phyloP scores from a whole-genome alignment of 2,888 invertebrate genomes.

The Aphodius granarius region DNA sequence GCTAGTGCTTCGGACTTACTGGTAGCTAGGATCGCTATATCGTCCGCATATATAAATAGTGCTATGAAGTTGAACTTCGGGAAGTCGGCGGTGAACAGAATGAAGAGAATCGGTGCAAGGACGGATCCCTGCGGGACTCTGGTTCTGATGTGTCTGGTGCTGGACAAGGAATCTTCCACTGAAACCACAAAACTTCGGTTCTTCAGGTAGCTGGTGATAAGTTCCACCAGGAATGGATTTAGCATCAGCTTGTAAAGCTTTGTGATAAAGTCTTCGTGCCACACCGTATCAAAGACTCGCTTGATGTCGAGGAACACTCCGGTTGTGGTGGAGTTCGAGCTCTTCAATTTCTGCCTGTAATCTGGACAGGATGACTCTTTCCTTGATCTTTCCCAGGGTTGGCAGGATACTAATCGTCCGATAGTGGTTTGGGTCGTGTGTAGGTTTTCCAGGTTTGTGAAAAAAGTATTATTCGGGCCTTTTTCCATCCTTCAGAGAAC shows the following conservation, averaged over 20 bases:
- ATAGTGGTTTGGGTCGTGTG: background rate
- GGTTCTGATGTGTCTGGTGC: background rate
- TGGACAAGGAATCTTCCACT: background rate
- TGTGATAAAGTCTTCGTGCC: background rate
- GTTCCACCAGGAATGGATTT: background rate
- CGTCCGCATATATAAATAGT: background rate
- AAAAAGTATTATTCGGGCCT: background rate
- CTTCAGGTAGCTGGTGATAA: background rate
- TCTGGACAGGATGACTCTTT: background rate
- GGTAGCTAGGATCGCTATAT: background rate
- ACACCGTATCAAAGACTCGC: background rate
- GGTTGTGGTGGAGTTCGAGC: background rate
- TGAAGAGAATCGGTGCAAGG: background rate
- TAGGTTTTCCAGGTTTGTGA: background rate
- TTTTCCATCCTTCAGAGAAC: background rate
- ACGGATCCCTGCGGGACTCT: conserved; percentile 7
- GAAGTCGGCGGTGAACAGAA: background rate
- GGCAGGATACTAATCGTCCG: conserved; percentile 12
- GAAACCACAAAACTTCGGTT: background rate
- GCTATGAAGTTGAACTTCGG: background rate
- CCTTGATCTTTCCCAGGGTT: background rate
- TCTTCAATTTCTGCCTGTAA: background rate
- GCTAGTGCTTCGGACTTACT: background rate
- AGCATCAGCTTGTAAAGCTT: background rate
- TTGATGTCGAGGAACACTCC: background rate